These are phyloP conservation scores for Dascyllus trimaculatus DNA, from an alignment of 2,113 vertebrate genomes.

Conservation along the genomic window DNA sequence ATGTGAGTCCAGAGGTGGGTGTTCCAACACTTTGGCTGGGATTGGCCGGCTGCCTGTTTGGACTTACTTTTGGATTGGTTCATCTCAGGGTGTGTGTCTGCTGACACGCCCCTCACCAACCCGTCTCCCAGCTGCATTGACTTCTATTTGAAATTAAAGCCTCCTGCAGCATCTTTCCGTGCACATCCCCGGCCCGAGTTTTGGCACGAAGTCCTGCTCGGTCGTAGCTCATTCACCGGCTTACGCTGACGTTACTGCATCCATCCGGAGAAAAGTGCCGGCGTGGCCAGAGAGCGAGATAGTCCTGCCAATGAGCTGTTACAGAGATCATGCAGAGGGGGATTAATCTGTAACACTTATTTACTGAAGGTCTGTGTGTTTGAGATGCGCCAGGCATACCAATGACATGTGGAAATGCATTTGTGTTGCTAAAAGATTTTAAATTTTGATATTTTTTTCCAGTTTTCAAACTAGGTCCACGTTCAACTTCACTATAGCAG, in stretches of 20 bases:
- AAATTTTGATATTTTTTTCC: background rate
- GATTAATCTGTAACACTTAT: background rate
- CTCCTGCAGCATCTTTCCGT: background rate
- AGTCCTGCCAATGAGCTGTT: background rate
- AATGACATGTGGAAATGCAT: background rate
- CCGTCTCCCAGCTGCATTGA: slow-evolving; percentile 25
- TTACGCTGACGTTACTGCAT: slow-evolving; percentile 32
- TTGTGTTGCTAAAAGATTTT: background rate
- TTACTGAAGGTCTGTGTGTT: background rate
- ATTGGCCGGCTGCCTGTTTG: slow-evolving; percentile 43
- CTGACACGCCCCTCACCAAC: slow-evolving; percentile 36
- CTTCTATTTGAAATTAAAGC: slow-evolving; percentile 15
- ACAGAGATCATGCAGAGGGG: background rate
- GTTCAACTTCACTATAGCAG: background rate
- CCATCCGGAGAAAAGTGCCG: slow-evolving; percentile 26
- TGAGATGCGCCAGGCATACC: background rate
- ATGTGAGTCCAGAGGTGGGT: background rate
- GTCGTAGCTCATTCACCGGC: slow-evolving; percentile 20
- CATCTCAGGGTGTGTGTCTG: slow-evolving; percentile 55
- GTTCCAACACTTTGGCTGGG: slow-evolving; percentile 8
- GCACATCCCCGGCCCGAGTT: background rate
- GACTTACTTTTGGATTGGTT: slow-evolving; percentile 41
- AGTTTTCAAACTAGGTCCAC: background rate
- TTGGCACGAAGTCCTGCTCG: slow-evolving; percentile 12
- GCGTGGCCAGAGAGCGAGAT: slow-evolving; percentile 13